phyloP scores from a whole-genome alignment of 2,113 vertebrate genomes.

The Gadus chalcogrammus region DNA sequence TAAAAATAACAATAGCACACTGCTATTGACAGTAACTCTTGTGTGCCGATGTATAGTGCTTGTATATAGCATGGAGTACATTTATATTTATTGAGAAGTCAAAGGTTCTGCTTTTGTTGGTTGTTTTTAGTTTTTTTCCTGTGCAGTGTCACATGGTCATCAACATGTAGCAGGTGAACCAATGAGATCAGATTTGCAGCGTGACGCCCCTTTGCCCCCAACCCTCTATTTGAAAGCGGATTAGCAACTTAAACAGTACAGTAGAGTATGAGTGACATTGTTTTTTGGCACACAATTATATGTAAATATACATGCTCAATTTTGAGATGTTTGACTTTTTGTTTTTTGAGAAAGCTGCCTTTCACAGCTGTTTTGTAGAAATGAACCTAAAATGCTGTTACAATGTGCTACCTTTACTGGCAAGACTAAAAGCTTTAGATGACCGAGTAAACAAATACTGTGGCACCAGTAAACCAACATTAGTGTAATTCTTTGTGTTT shows the following conservation, averaged over 20 bases:
- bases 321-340: conserved; percentile 53
- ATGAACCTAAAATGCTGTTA: conserved; percentile 30
- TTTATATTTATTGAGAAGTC: conserved; percentile 90
- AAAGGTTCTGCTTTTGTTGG: conserved; percentile 40
- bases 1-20: conserved; percentile 41
- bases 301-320: conserved; percentile 56
- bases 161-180: conserved; percentile 56
- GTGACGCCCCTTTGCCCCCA: conserved; percentile 37
- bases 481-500: conserved; percentile 32
- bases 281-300: conserved; percentile 64
- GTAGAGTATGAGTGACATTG: conserved; percentile 52
- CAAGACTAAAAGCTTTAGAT: conserved; percentile 46
- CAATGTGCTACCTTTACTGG: conserved; percentile 13
- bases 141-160: conserved; percentile 43
- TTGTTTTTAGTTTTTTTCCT: conserved; percentile 64
- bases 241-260: conserved; percentile 33
- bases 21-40: conserved; percentile 66
- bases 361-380: conserved; percentile 64
- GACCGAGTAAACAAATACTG: conserved; percentile 42
- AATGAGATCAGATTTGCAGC: conserved; percentile 40
- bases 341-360: conserved; percentile 62
- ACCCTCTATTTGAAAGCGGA: conserved; percentile 36
- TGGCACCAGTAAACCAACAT: conserved; percentile 31
- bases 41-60: conserved; percentile 80
- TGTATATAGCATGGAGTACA: conserved; percentile 88